Evolutionary conservation across 2,888 invertebrate genomes (phyloP), one percentile per base, ranked within the genome.

Genomic region (Phorcus lineatus): DNA sequence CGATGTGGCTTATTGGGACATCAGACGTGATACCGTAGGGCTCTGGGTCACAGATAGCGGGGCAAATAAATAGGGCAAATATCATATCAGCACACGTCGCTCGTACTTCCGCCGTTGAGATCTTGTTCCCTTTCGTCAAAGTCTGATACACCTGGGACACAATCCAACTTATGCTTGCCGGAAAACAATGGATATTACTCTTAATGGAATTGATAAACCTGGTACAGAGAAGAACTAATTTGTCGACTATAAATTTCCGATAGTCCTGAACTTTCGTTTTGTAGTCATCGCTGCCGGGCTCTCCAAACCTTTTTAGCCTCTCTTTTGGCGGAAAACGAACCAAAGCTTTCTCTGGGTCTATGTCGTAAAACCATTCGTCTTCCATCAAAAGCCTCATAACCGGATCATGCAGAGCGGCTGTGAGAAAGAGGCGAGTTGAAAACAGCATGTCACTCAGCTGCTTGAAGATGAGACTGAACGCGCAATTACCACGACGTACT

Each of bases 41-140:
- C 92, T 99, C 99, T 0, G 99, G 99, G 94, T 97, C 97, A 75
- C 98, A 96, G 79, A 99, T 97, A 0, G 98, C 99, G 2, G 98
- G 98, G 91, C 99, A 99, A 82, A 99, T 96, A 92, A 98, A 98
- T 92, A 97, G 95, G 13, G 97, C 97, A 92, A 99, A 96, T 36
- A 99, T 96, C 81, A 99, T 94, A 91, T 99, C 99, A 0, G 97
- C 97, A 91, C 97, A 97, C 88, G 99, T 96, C 0, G 95, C 95
- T 82, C 93, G 90, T 1, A 94, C 94, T 86, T 94, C 93, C 84
- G 91, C 89, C 62, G 94, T 93, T 79, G 94, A 94, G 11, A 95
- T 92, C 81, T 94, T 94, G 77, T 94, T 94, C 28, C 94, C 94
- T 87, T 95, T 95, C 19, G 95, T 94, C 47, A 96, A 93, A 0